Evolutionary conservation across 2,113 vertebrate genomes (phyloP).

Genomic region (Serinus canaria): DNA sequence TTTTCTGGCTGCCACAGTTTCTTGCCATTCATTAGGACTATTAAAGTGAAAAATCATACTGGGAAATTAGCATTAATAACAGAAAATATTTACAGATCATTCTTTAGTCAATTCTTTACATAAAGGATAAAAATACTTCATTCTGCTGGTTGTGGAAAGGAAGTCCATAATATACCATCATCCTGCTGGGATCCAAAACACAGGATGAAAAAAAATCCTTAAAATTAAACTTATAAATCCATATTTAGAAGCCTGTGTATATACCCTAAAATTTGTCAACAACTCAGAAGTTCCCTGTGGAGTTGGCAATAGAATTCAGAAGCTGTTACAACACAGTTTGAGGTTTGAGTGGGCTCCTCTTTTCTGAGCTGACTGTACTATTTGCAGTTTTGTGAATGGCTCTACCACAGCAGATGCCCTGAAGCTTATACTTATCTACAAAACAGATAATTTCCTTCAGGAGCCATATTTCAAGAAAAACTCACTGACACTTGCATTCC

Average conservation of each 20-base stretch:
- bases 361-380: background rate
- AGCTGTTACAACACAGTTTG: background rate
- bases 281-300: background rate
- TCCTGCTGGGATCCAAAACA: background rate
- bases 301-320: background rate
- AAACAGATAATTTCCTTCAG: background rate
- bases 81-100: background rate
- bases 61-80: background rate
- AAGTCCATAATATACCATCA: background rate
- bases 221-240: background rate
- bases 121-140: background rate
- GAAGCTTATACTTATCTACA: background rate
- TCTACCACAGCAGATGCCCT: background rate
- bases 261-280: background rate
- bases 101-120: background rate
- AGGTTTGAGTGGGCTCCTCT: background rate
- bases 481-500: background rate
- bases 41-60: background rate
- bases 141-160: background rate
- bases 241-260: background rate
- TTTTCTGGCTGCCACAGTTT: background rate
- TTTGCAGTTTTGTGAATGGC: background rate
- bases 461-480: background rate
- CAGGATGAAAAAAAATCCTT: background rate
- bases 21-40: background rate